A percentile compares a stretch with the other conserved stretches of the same genome.
Conservation (phyloP, 2,113 vertebrate genomes). For the Pheucticus melanocephalus region DNA sequence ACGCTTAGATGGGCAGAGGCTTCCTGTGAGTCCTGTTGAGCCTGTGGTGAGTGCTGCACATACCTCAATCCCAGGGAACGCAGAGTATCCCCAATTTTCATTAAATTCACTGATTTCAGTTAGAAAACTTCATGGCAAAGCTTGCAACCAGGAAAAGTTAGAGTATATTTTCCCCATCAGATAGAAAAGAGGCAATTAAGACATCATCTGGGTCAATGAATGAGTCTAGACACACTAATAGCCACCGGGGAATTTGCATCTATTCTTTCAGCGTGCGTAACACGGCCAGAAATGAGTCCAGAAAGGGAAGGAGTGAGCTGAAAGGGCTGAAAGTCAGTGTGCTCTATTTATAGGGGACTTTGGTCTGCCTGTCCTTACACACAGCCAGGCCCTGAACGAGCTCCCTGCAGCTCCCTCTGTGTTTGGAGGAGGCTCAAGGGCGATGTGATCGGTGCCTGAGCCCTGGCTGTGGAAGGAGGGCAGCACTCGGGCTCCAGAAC, state of each 20-base stretch:
- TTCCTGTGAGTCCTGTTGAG: not conserved
- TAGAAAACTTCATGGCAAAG: not conserved
- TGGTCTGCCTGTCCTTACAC: not conserved
- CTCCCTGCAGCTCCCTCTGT: not conserved
- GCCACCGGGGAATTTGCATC: not conserved
- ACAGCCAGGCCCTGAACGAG: not conserved
- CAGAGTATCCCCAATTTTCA: not conserved
- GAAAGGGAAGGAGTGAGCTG: constrained; percentile 15
- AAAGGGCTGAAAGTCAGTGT: not conserved
- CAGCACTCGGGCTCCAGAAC: not conserved
- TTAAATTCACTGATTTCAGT: not conserved
- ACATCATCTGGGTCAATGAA: constrained; percentile 51
- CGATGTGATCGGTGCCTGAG: not conserved
- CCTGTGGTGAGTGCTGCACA: not conserved
- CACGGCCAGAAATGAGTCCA: not conserved
- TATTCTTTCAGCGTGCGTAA: constrained; percentile 6
- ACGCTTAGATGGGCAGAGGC: not conserved
- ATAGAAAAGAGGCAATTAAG: constrained; percentile 40
- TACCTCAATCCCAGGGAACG: not conserved
- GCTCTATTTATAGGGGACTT: constrained; percentile 8
- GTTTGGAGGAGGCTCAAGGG: not conserved
- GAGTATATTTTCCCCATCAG: constrained; percentile 12
- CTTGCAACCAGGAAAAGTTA: not conserved
- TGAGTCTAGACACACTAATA: constrained; percentile 58
- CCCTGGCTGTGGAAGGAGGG: not conserved